Conservation (phyloP, 2,797 vertebrate species). For the Danio aesculapii region DNA sequence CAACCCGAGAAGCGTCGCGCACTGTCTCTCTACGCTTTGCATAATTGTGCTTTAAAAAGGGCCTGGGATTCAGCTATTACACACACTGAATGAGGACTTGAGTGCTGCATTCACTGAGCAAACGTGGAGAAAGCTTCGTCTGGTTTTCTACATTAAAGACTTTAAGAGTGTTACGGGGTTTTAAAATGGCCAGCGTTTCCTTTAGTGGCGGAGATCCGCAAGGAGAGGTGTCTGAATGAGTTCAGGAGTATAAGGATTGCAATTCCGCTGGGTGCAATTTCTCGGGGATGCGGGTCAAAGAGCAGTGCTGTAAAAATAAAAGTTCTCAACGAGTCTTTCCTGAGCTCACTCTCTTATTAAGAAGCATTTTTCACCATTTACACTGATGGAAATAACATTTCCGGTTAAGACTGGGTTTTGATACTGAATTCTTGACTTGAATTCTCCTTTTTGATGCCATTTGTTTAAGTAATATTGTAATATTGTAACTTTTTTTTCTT, state of each 20-base stretch:
- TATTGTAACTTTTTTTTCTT: neutral
- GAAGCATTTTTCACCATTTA: neutral
- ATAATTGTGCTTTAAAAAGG: conserved; percentile 63
- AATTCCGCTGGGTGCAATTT: neutral
- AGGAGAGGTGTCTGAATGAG: neutral
- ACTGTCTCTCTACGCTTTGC: conserved; percentile 35
- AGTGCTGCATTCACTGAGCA: neutral
- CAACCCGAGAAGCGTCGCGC: conserved; percentile 60
- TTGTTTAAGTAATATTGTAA: neutral
- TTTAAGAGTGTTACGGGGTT: neutral
- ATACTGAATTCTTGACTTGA: neutral
- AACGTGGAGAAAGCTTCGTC: neutral
- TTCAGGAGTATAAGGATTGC: neutral
- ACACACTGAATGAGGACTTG: conserved; percentile 1
- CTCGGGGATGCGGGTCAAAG: neutral
- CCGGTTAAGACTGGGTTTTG: neutral
- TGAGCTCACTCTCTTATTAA: conserved; percentile 12
- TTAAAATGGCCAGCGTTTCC: neutral
- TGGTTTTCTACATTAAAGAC: conserved; percentile 18
- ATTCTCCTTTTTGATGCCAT: neutral
- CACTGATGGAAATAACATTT: neutral
- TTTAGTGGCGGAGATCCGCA: neutral
- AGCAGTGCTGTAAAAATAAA: neutral
- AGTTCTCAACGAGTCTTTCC: neutral
- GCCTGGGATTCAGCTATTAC: conserved; percentile 43